phyloP scores from a whole-genome alignment of 2,888 invertebrate species.

The Caenorhabditis afra region DNA sequence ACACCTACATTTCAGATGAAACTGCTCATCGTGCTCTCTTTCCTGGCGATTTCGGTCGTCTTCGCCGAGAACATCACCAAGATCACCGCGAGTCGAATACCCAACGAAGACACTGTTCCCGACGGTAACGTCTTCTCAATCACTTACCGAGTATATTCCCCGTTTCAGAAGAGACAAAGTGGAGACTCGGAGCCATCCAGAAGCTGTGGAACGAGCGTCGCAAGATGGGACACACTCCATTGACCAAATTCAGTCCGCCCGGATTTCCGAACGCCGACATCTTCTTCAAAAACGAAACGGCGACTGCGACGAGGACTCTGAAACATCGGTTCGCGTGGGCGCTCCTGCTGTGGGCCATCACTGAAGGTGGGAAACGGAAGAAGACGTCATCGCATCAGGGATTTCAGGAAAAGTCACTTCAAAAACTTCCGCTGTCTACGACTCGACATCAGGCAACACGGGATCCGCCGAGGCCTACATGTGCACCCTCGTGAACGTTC shows the following conservation, averaged over 20 bases:
- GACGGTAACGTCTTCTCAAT: conserved; percentile 10
- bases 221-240: conserved; percentile 72
- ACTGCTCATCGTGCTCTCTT: conserved; percentile 12
- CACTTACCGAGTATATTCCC: background rate
- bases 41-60: background rate
- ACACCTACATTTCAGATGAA: conserved; percentile 41
- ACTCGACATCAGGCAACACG: conserved; percentile 77
- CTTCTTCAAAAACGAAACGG: conserved; percentile 75
- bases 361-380: conserved; percentile 60
- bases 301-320: conserved; percentile 68
- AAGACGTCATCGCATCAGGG: background rate
- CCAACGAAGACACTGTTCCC: conserved; percentile 35
- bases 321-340: conserved; percentile 78
- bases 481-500: conserved; percentile 69
- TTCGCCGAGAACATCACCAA: conserved; percentile 42
- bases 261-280: conserved; percentile 68
- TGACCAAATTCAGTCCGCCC: conserved; percentile 61
- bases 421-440: conserved; percentile 72
- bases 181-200: conserved; percentile 66
- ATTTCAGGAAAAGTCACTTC: conserved; percentile 50
- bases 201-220: conserved; percentile 71
- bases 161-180: conserved; percentile 63
- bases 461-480: conserved; percentile 77
- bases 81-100: conserved; percentile 31
- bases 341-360: conserved; percentile 74